Percentiles rank a stretch among this genome's conserved stretches.
phyloP scores from a whole-genome alignment of 2,797 vertebrate genomes.

The Arctocebus calabarensis region DNA sequence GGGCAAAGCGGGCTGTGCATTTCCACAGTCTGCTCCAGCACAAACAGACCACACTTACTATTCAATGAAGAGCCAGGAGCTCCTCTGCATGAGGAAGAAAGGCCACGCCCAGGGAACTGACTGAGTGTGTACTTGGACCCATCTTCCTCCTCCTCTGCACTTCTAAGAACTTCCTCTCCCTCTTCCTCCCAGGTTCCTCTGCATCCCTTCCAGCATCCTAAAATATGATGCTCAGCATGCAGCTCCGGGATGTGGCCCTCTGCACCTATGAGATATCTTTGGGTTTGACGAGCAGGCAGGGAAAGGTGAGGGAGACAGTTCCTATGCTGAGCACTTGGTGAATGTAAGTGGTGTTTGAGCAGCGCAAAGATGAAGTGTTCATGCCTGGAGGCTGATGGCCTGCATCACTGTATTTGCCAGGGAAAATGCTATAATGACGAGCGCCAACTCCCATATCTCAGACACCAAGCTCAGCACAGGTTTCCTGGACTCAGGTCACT shows the following conservation, averaged over 20 bases:
- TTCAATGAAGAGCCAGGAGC: not conserved
- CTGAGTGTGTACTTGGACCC: not conserved
- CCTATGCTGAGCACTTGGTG: not conserved
- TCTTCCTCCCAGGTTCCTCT: not conserved
- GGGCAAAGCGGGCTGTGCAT: constrained; percentile 8
- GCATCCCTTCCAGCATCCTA: not conserved
- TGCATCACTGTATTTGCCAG: not conserved
- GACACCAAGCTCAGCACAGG: not conserved
- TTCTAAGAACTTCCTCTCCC: not conserved
- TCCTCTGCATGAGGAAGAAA: not conserved
- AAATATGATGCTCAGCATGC: not conserved
- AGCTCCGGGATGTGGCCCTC: not conserved
- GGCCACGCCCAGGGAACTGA: not conserved
- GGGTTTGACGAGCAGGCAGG: not conserved
- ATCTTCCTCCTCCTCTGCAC: not conserved
- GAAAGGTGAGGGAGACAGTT: not conserved
- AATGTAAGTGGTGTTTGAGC: not conserved
- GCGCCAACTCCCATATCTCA: not conserved
- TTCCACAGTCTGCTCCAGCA: constrained; percentile 66
- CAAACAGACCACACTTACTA: constrained; percentile 62
- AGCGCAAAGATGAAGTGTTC: not conserved
- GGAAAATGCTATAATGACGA: constrained; percentile 18
- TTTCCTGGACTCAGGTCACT: not conserved
- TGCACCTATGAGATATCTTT: not conserved
- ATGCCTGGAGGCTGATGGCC: not conserved